These are phyloP conservation scores for Spodoptera exigua DNA, from an alignment of 2,888 invertebrate genomes.

Conservation along the genomic window DNA sequence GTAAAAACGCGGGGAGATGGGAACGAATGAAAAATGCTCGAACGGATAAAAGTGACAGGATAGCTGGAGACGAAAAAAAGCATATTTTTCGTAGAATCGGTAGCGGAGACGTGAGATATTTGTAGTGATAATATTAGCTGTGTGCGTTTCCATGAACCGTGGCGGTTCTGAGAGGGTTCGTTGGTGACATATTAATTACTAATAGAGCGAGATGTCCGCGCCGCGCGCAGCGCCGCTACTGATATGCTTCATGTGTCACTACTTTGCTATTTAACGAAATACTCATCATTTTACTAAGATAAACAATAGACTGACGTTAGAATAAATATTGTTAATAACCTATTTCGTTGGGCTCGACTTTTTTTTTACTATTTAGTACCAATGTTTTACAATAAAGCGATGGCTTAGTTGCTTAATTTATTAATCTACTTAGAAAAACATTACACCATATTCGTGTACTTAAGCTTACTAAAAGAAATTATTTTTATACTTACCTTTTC, in stretches of 20 bases:
- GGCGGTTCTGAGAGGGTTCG: constrained; percentile 66
- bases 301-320: no score
- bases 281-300: no score
- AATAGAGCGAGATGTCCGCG: constrained; percentile 70
- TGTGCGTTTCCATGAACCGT: constrained; percentile 78
- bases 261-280: no score
- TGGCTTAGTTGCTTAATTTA: no score
- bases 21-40: constrained; percentile 69
- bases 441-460: not conserved
- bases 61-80: constrained; percentile 68
- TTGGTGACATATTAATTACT: constrained; percentile 79
- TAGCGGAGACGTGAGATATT: constrained; percentile 81
- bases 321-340: no score
- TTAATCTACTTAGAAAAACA: no score
- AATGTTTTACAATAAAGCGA: no score
- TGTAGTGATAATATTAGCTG: constrained; percentile 85
- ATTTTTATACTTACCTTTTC: constrained; percentile 15
- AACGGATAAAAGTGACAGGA: constrained; percentile 73
- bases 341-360: no score
- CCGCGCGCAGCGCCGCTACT: constrained; percentile 34
- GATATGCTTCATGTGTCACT: constrained; percentile 64
- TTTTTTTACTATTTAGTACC: no score
- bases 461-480: not conserved
- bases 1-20: constrained; percentile 61
- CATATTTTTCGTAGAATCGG: constrained; percentile 75